Evolutionary conservation across 2,113 vertebrate genomes (phyloP).

Genomic region (Aix galericulata): DNA sequence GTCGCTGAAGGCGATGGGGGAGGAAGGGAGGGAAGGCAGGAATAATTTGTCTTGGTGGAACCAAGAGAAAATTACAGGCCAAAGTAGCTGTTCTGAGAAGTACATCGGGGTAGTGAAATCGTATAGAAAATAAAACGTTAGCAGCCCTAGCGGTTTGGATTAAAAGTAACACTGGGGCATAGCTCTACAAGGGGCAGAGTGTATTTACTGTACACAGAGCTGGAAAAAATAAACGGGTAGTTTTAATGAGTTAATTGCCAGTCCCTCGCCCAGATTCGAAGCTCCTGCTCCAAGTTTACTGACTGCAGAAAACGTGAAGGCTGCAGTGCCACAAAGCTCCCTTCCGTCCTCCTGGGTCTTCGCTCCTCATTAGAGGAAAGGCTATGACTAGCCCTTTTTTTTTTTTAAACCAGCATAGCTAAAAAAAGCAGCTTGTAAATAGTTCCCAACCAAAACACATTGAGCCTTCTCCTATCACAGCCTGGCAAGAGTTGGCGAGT

Average conservation of each 20-base stretch:
- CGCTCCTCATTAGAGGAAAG: background rate
- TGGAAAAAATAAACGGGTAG: background rate
- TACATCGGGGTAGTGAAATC: background rate
- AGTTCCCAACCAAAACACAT: slow-evolving; percentile 43
- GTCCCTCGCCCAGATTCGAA: background rate
- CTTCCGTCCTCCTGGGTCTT: background rate
- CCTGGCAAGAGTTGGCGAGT: background rate
- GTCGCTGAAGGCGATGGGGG: background rate
- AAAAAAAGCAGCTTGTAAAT: slow-evolving; percentile 27
- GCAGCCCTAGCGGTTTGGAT: background rate
- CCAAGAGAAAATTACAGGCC: background rate
- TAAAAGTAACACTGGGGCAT: background rate
- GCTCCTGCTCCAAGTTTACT: background rate
- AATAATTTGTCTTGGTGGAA: background rate
- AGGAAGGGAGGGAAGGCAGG: background rate
- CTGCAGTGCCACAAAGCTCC: background rate
- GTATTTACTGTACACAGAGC: background rate
- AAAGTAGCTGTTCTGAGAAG: background rate
- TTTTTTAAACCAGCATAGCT: background rate
- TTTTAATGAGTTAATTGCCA: background rate
- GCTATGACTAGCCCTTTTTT: background rate
- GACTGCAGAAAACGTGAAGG: background rate
- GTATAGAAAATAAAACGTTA: background rate
- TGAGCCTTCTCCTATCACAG: background rate
- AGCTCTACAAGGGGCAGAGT: background rate